Conservation (phyloP, 2,113 vertebrate genomes). For the Oreamnos americanus region DNA sequence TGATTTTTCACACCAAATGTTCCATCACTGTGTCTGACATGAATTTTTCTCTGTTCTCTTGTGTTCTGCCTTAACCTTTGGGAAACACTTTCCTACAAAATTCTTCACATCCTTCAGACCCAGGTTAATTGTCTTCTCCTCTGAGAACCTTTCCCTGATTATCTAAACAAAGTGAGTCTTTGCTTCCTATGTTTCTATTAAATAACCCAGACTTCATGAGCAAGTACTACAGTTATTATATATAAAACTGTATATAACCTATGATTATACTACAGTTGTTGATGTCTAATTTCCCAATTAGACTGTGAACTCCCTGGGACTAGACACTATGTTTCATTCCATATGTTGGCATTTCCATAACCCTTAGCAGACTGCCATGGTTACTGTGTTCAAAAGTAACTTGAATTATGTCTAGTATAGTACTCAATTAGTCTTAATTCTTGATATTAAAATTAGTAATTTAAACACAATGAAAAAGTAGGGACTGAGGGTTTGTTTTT, state of each 20-base stretch:
- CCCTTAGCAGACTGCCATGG: background rate
- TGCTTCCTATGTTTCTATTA: background rate
- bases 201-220: background rate
- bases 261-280: background rate
- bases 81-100: background rate
- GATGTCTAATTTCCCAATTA: background rate
- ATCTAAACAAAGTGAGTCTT: background rate
- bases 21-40: background rate
- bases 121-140: background rate
- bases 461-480: background rate
- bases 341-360: background rate
- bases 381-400: background rate
- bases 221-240: background rate
- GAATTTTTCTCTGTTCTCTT: background rate
- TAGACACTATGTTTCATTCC: background rate
- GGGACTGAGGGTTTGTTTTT: background rate
- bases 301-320: background rate
- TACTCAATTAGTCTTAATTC: background rate
- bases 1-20: background rate
- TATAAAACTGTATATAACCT: background rate
- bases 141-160: background rate
- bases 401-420: background rate
- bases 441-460: background rate
- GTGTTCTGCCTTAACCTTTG: background rate
- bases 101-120: background rate